Percentiles rank a stretch among this genome's conserved stretches.
phyloP scores from a whole-genome alignment of 2,113 vertebrate genomes.

The Garra rufa region DNA sequence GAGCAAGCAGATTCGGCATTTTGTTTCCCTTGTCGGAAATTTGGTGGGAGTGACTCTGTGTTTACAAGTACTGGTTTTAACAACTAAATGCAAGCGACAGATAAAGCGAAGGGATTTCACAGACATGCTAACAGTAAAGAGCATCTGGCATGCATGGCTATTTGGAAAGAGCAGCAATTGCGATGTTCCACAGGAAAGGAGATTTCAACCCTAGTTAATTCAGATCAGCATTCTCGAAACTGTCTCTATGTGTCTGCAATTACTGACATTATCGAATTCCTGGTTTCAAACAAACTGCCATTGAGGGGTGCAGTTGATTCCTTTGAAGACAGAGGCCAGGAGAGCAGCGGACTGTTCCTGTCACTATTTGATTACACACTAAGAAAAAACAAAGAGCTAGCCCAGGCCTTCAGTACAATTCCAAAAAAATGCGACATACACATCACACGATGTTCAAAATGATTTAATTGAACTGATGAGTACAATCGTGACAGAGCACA shows the following conservation, averaged over 20 bases:
- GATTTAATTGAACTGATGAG: not conserved
- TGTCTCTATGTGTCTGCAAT: not conserved
- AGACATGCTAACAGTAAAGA: slow-evolving; percentile 1
- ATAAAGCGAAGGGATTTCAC: not conserved
- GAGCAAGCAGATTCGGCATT: not conserved
- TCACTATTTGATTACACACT: not conserved
- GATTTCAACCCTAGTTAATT: slow-evolving; percentile 4
- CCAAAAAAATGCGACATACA: not conserved
- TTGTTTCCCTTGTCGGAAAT: not conserved
- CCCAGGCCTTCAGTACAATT: not conserved
- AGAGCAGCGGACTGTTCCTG: not conserved
- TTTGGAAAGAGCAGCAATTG: slow-evolving; percentile 2
- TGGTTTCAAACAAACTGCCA: not conserved
- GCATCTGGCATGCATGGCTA: not conserved
- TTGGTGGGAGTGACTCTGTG: not conserved
- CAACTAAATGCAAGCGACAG: not conserved
- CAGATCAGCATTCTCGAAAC: not conserved
- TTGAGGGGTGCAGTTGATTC: not conserved
- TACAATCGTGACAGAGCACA: not conserved
- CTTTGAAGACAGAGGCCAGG: not conserved
- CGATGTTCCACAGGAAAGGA: not conserved
- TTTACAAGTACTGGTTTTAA: not conserved
- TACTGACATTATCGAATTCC: slow-evolving; percentile 9
- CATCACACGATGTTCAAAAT: not conserved
- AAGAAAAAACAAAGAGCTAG: not conserved